These are phyloP conservation scores for Amblyjoppa proteus DNA, from an alignment of 2,888 invertebrate species.

Conservation along the genomic window DNA sequence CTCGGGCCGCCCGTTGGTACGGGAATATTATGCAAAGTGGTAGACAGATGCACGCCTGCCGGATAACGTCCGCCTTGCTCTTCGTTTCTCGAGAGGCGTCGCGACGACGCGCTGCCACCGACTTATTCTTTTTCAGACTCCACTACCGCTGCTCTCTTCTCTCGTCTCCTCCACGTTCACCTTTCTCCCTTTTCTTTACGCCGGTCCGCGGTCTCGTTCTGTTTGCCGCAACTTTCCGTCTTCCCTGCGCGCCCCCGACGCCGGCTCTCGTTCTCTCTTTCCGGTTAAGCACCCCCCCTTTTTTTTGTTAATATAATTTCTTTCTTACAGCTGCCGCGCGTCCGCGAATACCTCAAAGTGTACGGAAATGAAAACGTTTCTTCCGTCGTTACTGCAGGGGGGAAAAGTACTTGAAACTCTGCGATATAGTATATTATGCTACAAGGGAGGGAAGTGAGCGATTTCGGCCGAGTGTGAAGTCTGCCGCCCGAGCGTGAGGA, in stretches of 20 bases:
- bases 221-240: slow-evolving; percentile 64
- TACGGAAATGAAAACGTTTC: slow-evolving; percentile 41
- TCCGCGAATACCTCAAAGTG: slow-evolving; percentile 40
- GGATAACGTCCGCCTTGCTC: slow-evolving; percentile 65
- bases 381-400: background rate
- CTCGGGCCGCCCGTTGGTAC: slow-evolving; percentile 59
- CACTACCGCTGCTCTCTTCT: slow-evolving; percentile 39
- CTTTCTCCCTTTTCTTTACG: slow-evolving; percentile 65
- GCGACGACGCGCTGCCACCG: slow-evolving; percentile 31
- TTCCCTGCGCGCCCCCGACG: slow-evolving; percentile 61
- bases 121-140: slow-evolving; percentile 55
- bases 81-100: slow-evolving; percentile 58
- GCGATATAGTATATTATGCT: background rate
- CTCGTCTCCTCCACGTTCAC: slow-evolving; percentile 61
- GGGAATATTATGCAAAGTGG: slow-evolving; percentile 79
- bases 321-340: slow-evolving; percentile 53
- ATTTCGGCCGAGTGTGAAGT: no score
- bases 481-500: no score
- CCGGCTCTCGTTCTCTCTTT: slow-evolving; percentile 44
- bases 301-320: slow-evolving; percentile 54
- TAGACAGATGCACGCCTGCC: slow-evolving; percentile 77
- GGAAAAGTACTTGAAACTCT: background rate
- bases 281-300: slow-evolving; percentile 20
- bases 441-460: no score
- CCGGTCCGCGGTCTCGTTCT: slow-evolving; percentile 53